phyloP scores from a whole-genome alignment of 1,140 invertebrate genomes.

The Macrosteles quadrilineatus region DNA sequence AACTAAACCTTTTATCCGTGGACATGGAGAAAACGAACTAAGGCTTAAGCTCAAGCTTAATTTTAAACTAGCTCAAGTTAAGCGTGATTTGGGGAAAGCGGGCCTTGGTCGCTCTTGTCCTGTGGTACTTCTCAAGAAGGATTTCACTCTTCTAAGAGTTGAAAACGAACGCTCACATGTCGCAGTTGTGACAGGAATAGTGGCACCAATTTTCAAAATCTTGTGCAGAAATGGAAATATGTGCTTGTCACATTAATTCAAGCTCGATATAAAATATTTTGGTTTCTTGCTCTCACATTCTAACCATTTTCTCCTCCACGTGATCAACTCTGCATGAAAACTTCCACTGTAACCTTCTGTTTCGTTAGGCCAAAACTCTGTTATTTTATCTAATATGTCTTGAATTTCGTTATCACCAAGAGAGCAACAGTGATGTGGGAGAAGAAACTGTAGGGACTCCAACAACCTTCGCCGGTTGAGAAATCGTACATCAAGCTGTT shows the following conservation, averaged over 20 bases:
- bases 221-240: background rate
- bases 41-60: too few relatives aligned
- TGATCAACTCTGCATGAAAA: constrained; percentile 2
- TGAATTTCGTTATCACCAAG: background rate
- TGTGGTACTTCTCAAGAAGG: constrained; percentile 46
- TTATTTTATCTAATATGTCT: background rate
- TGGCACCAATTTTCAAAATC: background rate
- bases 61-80: too few relatives aligned
- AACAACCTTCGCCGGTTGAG: background rate
- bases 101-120: constrained; percentile 38
- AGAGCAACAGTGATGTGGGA: constrained; percentile 5
- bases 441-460: too few relatives aligned
- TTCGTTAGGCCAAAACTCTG: background rate
- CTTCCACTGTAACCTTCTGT: constrained; percentile 1
- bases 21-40: too few relatives aligned
- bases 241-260: background rate
- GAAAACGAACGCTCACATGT: constrained; percentile 39
- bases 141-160: constrained; percentile 53
- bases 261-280: background rate
- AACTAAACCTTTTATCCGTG: too few relatives aligned
- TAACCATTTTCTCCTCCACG: background rate
- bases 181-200: constrained; percentile 33
- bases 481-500: background rate
- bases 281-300: too few relatives aligned
- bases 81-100: too few relatives aligned